Evolutionary conservation across 2,888 invertebrate species (phyloP), one percentile per base, ranked within the genome.

Genomic region (Bombyx huttoni): DNA sequence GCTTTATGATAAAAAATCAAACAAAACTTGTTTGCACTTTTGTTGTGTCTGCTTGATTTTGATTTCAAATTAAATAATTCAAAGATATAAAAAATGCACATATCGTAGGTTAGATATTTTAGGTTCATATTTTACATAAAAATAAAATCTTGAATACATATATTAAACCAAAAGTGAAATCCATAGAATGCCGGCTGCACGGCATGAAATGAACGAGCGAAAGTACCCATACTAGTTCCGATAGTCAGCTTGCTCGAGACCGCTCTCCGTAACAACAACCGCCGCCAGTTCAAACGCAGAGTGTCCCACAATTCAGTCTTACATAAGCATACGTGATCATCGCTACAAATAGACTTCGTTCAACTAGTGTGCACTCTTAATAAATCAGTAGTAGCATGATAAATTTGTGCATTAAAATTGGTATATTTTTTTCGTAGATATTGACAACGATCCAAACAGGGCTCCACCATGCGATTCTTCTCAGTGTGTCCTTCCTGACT

Each of bases 371-470:
- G n/a, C n/a, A n/a, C n/a, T n/a, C n/a, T n/a, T 24, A 24, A 24
- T 2, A 24, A 24, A 24, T 24, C 24, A 24, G 5, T 24, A 24
- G 24, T 24, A 24, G 5, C 24, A 24, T 24, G 24, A 24, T 24
- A 24, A 24, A 24, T 40, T 40, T 10, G 9, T 3, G 12, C 40
- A 3, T 40, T 40, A 10, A 40, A 12, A 40, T 46, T 48, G 34
- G 7, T 57, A 24, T 57, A 24, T 54, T 52, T 63, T 63, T 78
- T 62, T 85, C 86, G 10, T 86, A 96, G 96, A 96, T 83, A 95
- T 95, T 83, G 96, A 96, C 89, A 96, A 95, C 78, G 97, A 97
- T 83, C 97, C 97, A 13, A 97, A 97, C 89, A 91, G 96, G 62
- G 97, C 97, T 0, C 96, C 96, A 51, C 94, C 95, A 13, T 97